Conservation (phyloP, 2,888 invertebrate genomes). For the Tridacna gigas region DNA sequence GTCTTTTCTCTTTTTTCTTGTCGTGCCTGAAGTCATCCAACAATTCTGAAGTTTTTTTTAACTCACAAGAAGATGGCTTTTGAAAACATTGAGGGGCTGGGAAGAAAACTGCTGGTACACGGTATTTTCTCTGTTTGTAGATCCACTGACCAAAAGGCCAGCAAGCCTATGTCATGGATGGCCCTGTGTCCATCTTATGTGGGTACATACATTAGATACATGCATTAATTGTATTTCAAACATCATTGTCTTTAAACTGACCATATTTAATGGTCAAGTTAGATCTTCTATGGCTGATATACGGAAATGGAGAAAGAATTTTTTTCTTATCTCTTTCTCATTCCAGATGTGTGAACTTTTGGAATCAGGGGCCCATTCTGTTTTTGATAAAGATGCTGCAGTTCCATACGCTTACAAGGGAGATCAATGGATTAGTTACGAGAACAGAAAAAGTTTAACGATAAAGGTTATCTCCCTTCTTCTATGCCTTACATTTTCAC, state of each 20-base stretch:
- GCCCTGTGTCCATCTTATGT: no score
- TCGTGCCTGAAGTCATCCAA: no score
- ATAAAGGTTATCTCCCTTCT: slow-evolving; percentile 53
- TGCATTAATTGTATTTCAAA: no score
- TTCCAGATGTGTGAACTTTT: slow-evolving; percentile 47
- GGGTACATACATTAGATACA: no score
- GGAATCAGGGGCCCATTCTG: slow-evolving; percentile 40
- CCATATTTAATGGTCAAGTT: no score
- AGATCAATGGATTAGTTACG: slow-evolving; percentile 70
- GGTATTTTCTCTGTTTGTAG: background rate
- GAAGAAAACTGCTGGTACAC: background rate
- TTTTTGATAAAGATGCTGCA: slow-evolving; percentile 62
- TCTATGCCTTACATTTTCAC: no score
- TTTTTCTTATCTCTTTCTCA: background rate
- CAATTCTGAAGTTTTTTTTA: no score
- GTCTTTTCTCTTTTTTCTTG: slow-evolving; percentile 6
- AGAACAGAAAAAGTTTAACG: slow-evolving; percentile 60
- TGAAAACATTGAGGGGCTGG: background rate
- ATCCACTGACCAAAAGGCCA: background rate
- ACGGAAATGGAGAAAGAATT: background rate
- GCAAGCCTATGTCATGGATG: background rate
- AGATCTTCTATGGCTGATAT: no score
- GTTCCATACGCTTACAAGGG: slow-evolving; percentile 68
- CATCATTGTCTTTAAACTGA: no score
- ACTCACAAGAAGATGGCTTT: background rate